phyloP scores from a whole-genome alignment of 2,888 invertebrate genomes.

The Gymnoscelis rufifasciata region DNA sequence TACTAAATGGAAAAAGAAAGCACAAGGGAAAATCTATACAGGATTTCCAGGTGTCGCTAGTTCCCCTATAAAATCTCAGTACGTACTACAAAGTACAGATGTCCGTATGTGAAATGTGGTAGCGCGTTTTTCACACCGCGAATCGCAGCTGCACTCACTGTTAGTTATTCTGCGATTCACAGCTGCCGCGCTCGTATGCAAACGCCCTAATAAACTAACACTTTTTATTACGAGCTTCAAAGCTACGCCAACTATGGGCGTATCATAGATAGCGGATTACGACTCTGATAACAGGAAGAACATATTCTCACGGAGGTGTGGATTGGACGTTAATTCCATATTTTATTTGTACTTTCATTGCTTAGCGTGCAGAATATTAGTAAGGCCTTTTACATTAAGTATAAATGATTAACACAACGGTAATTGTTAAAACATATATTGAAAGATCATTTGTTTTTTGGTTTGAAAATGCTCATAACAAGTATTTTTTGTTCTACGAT shows the following conservation, averaged over 20 bases:
- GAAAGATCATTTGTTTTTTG: too few species aligned
- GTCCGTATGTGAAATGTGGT: conserved; percentile 64
- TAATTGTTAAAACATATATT: too few species aligned
- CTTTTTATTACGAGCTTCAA: conserved; percentile 56
- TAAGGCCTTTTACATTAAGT: too few species aligned
- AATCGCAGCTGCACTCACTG: conserved; percentile 53
- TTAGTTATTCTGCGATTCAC: conserved; percentile 16
- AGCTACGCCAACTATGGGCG: conserved; percentile 25
- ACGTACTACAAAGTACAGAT: conserved; percentile 35
- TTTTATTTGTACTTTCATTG: conserved; percentile 10
- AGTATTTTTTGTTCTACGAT: too few species aligned
- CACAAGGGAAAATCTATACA: conserved; percentile 26
- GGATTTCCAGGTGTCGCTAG: conserved; percentile 50
- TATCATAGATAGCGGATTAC: conserved; percentile 28
- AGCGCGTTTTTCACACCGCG: conserved; percentile 66
- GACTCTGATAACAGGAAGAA: conserved; percentile 16
- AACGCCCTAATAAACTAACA: conserved; percentile 74
- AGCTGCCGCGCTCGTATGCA: conserved; percentile 65
- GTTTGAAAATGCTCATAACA: too few species aligned
- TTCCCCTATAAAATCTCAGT: conserved; percentile 52
- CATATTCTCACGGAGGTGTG: conserved; percentile 14
- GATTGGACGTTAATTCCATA: conserved; percentile 3
- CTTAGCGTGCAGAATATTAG: background rate
- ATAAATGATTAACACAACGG: too few species aligned
- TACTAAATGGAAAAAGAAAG: too few species aligned